phyloP scores from a whole-genome alignment of 2,113 vertebrate genomes.

The Setophaga petechia region DNA sequence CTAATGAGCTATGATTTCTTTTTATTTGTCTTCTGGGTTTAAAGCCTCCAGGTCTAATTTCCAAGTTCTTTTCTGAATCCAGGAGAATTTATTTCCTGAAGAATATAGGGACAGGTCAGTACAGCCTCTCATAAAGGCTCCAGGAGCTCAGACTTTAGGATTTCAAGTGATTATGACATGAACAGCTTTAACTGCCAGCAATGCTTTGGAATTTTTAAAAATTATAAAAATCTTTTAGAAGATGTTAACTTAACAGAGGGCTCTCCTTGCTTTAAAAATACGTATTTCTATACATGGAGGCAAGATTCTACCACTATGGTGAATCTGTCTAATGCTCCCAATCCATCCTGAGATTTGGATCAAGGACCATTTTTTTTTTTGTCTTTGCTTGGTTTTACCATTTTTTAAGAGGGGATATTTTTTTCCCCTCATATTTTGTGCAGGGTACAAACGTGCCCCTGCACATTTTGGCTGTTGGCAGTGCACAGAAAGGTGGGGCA shows the following conservation, averaged over 20 bases:
- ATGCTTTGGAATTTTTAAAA: neutral
- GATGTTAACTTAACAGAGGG: rapidly evolving
- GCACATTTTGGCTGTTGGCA: neutral
- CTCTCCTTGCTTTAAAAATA: neutral
- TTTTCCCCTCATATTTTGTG: neutral
- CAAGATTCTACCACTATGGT: neutral
- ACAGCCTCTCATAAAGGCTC: neutral
- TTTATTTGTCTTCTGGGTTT: conserved; percentile 40
- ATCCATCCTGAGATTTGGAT: neutral
- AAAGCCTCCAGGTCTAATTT: neutral
- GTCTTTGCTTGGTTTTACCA: neutral
- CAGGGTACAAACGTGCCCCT: neutral
- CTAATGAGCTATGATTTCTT: conserved; percentile 22
- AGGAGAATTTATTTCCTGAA: neutral
- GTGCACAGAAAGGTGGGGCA: neutral
- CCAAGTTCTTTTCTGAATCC: neutral
- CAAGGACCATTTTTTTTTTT: neutral
- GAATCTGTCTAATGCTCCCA: neutral
- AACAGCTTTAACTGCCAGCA: neutral
- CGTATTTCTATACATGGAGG: neutral
- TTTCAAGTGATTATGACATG: neutral
- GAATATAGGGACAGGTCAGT: neutral
- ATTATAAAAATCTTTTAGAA: neutral
- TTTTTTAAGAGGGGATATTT: no score
- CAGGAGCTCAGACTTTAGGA: neutral